phyloP scores from a whole-genome alignment of 2,888 invertebrate species.

The Phyllotreta cruciferae region DNA sequence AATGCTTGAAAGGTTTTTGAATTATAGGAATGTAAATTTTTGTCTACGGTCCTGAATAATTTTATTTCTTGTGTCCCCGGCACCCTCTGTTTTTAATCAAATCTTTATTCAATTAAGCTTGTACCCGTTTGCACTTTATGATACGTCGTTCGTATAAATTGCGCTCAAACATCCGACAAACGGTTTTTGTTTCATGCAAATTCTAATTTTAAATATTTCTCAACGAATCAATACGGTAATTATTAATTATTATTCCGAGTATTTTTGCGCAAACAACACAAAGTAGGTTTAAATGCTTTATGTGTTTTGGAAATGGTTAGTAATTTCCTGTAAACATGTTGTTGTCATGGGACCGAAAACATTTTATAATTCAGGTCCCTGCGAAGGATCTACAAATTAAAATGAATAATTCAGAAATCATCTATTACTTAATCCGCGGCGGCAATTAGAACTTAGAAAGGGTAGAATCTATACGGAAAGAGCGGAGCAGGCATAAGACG shows the following conservation, averaged over 20 bases:
- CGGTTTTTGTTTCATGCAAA: no score
- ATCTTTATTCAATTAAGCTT: constrained; percentile 46
- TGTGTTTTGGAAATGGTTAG: not conserved
- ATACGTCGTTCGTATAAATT: constrained; percentile 5
- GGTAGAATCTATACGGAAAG: constrained; percentile 51
- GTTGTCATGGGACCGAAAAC: constrained; percentile 40
- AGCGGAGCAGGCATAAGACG: constrained; percentile 32
- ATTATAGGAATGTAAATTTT: constrained; percentile 7
- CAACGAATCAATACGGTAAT: no score
- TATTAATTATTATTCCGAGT: no score
- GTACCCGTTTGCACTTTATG: constrained; percentile 34
- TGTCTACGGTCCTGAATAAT: constrained; percentile 27
- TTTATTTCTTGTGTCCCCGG: constrained; percentile 36
- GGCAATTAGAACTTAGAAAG: constrained; percentile 55
- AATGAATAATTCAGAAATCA: constrained; percentile 57
- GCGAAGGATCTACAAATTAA: constrained; percentile 53
- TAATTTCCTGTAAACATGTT: constrained; percentile 36
- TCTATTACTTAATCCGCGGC: constrained; percentile 57
- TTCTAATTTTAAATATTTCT: no score
- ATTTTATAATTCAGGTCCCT: constrained; percentile 49
- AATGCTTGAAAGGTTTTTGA: not conserved
- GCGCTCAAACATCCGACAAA: no score
- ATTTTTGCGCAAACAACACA: no score
- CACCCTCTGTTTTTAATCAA: constrained; percentile 46
- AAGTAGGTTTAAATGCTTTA: no score